Conservation (phyloP, 53 echinoderm and acorn worm species). For the Actinopyga echinites region DNA sequence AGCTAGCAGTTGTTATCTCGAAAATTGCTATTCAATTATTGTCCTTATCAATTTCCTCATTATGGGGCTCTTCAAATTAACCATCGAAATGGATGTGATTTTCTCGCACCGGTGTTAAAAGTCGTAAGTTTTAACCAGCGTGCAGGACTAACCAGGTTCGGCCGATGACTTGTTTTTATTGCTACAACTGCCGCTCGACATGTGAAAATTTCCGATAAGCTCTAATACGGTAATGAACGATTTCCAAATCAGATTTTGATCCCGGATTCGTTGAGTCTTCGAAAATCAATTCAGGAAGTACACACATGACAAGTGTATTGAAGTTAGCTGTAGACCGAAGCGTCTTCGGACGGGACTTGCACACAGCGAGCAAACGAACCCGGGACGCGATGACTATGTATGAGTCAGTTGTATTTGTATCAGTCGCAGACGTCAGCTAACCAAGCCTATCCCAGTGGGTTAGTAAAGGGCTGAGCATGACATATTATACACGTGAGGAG, state of each 20-base stretch:
- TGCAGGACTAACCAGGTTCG: not conserved
- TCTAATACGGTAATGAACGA: constrained; percentile 43
- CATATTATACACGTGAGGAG: no score
- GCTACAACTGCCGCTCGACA: constrained; percentile 41
- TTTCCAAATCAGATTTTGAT: constrained; percentile 37
- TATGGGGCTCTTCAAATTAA: constrained; percentile 6
- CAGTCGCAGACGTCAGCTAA: no score
- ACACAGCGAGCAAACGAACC: no score
- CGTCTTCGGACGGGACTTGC: no score
- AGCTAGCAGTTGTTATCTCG: constrained; percentile 9
- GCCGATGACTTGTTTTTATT: constrained; percentile 40
- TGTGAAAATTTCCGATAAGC: constrained; percentile 49
- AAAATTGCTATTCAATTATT: constrained; percentile 33
- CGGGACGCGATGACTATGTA: no score
- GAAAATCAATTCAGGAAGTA: constrained; percentile 46
- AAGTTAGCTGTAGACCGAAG: no score
- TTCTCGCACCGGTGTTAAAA: no score
- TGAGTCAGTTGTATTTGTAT: no score
- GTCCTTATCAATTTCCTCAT: constrained; percentile 30
- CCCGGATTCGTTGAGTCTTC: constrained; percentile 43
- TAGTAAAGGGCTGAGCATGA: no score
- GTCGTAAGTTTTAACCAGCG: not conserved
- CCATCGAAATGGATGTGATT: not conserved
- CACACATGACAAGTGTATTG: constrained; percentile 38
- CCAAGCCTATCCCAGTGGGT: no score